A percentile compares a stretch with the other conserved stretches of the same genome.
Evolutionary conservation across 2,113 vertebrate species (phyloP).

Genomic region (Cairina moschata): DNA sequence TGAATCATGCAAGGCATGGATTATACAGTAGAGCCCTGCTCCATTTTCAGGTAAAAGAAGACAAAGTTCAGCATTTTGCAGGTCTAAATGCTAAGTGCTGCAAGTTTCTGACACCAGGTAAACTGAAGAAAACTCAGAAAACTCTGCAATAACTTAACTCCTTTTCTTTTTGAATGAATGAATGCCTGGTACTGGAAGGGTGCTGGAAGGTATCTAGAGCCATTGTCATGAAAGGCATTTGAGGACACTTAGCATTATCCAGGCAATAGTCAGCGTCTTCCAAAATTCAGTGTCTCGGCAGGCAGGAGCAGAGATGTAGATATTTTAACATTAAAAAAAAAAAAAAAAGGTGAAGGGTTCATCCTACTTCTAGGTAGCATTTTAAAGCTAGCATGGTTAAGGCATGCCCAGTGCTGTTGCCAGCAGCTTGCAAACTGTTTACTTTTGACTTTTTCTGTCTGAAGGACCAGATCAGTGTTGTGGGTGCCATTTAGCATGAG

Average conservation of each 20-base stretch:
- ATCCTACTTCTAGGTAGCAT: conserved; percentile 8
- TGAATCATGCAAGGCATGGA: background rate
- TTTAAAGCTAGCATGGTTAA: conserved; percentile 1
- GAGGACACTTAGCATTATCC: background rate
- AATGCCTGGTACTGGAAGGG: background rate
- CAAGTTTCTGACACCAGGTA: background rate
- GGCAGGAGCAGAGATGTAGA: background rate
- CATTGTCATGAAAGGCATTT: background rate
- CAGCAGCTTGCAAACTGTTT: background rate
- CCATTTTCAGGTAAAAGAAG: background rate
- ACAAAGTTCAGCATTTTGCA: background rate
- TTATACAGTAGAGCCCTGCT: background rate
- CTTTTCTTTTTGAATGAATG: background rate
- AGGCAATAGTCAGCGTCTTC: background rate
- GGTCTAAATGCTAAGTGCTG: background rate
- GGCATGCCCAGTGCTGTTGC: conserved; percentile 15
- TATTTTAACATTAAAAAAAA: background rate
- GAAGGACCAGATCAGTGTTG: background rate
- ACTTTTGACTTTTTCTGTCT: background rate
- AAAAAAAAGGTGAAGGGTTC: conserved; percentile 46
- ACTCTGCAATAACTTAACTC: background rate
- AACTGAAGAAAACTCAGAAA: background rate
- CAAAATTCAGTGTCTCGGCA: background rate
- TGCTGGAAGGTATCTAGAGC: background rate
- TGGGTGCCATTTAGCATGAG: background rate